Evolutionary conservation across 2,888 invertebrate genomes (phyloP), one percentile per base, ranked within the genome.

Genomic region (Dicranocentrus wangi): DNA sequence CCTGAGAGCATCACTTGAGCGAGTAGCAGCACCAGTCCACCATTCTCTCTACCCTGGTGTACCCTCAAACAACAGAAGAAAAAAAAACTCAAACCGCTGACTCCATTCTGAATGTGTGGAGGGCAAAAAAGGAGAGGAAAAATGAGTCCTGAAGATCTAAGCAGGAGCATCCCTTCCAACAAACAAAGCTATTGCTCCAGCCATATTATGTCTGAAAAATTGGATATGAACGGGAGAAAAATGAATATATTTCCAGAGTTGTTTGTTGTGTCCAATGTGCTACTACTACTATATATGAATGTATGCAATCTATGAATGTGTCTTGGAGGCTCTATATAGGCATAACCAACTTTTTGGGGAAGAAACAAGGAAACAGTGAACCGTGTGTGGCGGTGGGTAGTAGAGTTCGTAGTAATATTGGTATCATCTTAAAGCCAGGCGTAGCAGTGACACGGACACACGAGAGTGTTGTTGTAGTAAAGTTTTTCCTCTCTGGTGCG

Each of bases 401-500:
- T 55, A 55, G 55, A 7, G 15, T 47, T 13, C 17, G 47, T 47
- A 47, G 47, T 55, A 55, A 55, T 21, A 55, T 55, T 21, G 7
- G 21, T 55, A 21, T 47, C 47, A 47, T 32, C 32, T 32, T 32
- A n/a, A 21, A 43, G n/a, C 39, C 47, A 32, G 58, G 15, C 58
- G 68, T 28, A 60, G 65, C 73, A 75, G 60, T 76, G 76, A 68
- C 76, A 68, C 47, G 63, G 55, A 66, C 27, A 55, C 23, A 73
- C 51, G 39, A 68, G 69, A 69, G 23, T 32, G 32, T n/a, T 65
- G 65, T 76, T 53, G 77, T 61, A 77, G 77, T 69, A 77, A 70
- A 77, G 25, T 55, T 55, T 76, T 68, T 32, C 15, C 58, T 75
- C 53, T 73, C 73, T 42, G 42, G 71, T 78, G 78, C 78, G 78